Percentiles rank a stretch among this genome's conserved stretches.
Conservation (phyloP, 2,888 invertebrate genomes). For the Rotaria magnacalcarata region DNA sequence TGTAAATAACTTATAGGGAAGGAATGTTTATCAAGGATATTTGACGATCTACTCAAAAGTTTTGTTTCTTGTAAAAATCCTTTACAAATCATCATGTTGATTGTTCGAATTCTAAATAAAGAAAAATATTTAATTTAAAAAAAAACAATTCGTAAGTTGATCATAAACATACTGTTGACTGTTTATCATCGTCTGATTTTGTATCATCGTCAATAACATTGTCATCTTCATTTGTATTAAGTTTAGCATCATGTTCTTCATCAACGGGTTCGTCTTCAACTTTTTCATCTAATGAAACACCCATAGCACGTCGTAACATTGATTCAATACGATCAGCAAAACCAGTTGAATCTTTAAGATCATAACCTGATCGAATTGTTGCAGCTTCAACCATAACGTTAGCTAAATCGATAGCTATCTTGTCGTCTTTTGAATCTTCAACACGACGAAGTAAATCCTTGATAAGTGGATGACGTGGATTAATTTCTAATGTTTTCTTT, state of each 20-base stretch:
- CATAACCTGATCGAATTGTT: conserved; percentile 76
- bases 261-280: conserved; percentile 52
- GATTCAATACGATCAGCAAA: conserved; percentile 85
- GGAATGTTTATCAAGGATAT: background rate
- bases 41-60: background rate
- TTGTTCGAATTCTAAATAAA: background rate
- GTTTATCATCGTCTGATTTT: conserved; percentile 69
- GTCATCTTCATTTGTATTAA: background rate
- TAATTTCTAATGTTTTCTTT: conserved; percentile 92
- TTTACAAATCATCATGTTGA: background rate
- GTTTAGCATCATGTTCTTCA: background rate
- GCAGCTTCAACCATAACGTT: conserved; percentile 72
- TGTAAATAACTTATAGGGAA: background rate
- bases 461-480: conserved; percentile 91
- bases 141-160: no score
- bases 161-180: conserved; percentile 10
- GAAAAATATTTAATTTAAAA: background rate
- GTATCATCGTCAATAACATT: conserved; percentile 50
- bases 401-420: conserved; percentile 76
- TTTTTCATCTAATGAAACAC: conserved; percentile 55
- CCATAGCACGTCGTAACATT: conserved; percentile 68
- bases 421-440: conserved; percentile 70
- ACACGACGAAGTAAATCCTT: conserved; percentile 81
- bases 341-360: conserved; percentile 76
- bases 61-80: background rate